Base-by-base conservation (phyloP, 2,888 invertebrate species). In the Parasteatoda lunata region DNA sequence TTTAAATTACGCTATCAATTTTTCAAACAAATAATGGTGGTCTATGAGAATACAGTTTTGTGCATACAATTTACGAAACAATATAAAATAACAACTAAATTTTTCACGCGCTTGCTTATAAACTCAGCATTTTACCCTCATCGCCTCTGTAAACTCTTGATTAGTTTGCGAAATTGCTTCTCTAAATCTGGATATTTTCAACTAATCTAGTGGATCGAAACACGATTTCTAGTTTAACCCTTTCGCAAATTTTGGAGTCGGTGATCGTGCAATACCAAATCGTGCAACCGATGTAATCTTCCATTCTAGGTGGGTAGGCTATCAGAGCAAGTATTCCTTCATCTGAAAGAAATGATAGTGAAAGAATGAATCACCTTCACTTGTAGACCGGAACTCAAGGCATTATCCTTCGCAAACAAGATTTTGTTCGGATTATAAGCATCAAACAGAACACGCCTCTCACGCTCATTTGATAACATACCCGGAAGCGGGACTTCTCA, bases 251-350 rank as follows among this genome's bases (percentile, higher is more conserved):
- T 76, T 77, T 83, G 51, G 52, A 71, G 76, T 72, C 51, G 47
- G 76, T 83, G 59, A n/a, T 83, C 83, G 83, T 83, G 83, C 83
- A 49, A 83, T 83, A 83, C 83, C 77, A 77, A 83, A 83, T 83
- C 83, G 83, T 83, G 83, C 49, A 45, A n/a, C 15, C 75, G 81
- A 81, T 81, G 52, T 51, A 59, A 81, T 81, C 81, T 66, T 15
- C 68, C 15, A 52, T 45, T 75, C 69, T 72, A 49, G 66, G 72
- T 80, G 71, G 80, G 80, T 72, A 9, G 66, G 76, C 64, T 15
- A 52, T 49, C 51, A 65, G 52, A 64, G 64, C 51, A 5, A 6
- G 64, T 65, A 49, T n/a, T 30, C 64, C 15, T 65, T 59, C 51
- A 64, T 48, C 72, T 59, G 48, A 7, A 64, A 66, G 66, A 52